Base-by-base conservation (phyloP, 2,797 vertebrate species). In the Muraenolepis orangiensis region DNA sequence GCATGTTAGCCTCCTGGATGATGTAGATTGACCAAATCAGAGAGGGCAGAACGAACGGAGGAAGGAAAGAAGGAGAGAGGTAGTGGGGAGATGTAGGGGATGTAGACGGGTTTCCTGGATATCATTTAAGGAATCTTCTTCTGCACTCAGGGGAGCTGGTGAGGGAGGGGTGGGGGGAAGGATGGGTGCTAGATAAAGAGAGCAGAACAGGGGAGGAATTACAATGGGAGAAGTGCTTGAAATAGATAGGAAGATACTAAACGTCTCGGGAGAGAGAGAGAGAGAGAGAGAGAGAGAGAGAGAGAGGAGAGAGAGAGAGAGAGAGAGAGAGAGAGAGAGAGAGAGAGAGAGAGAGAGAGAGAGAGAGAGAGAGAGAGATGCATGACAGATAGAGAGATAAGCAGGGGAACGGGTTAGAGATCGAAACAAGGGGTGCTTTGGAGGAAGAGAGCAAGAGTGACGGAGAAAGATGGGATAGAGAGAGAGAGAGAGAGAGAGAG, bases 111-210 rank as follows among this genome's bases (percentile, higher is more conserved):
- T 88, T 90, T 90, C 84, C 86, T 83, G 76, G 75, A 81, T 81
- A 88, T 90, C 68, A 87, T 90, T 86, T 90, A 90, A n/a, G 90
- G 91, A 72, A 90, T 91, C 71, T 81, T 82, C 76, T 80, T 78
- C 79, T 85, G 76, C 83, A 80, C 80, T 78, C 74, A 79, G 80
- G 66, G 46, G 34, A 71, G 70, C 16, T 40, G 30, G 40, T 29
- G 38, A 13, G 70, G 4, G 69, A 18, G 38, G 6, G 34, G 7
- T 13, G 7, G 14, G 66, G 80, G 16, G 70, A 70, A 46, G 34
- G 76, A 67, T 66, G 67, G 36, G 64, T 72, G 77, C 67, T 61
- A 69, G 36, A 67, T 74, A 31, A 46, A 18, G 79, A 73, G 66
- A 42, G 28, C n/a, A 36, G 72, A 72, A 29, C 28, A 70, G 34